These are phyloP conservation scores for Agonopterix alstromeriana DNA, from an alignment of 2,888 invertebrate genomes.

Conservation along the genomic window DNA sequence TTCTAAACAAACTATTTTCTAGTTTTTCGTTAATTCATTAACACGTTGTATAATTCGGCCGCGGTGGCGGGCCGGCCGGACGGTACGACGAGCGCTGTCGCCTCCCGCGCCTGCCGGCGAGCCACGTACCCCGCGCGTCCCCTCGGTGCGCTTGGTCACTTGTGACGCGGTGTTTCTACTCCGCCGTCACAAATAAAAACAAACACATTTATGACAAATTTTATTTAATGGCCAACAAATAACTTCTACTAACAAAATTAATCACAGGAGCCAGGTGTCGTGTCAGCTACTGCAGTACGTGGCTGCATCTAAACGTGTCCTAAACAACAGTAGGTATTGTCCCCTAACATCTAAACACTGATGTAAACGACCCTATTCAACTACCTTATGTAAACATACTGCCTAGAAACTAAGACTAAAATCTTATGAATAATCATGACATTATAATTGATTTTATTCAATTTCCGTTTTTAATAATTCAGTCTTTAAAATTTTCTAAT, in stretches of 20 bases:
- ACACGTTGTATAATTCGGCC: too few species aligned
- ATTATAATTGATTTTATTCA: slow-evolving; percentile 67
- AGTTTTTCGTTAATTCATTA: too few species aligned
- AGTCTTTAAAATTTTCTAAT: slow-evolving; percentile 70
- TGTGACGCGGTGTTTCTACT: too few species aligned
- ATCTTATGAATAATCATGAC: slow-evolving; percentile 45
- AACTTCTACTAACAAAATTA: slow-evolving; percentile 65
- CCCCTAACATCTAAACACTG: slow-evolving; percentile 38
- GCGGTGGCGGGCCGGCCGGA: too few species aligned
- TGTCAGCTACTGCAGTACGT: slow-evolving; percentile 41
- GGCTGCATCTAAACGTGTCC: slow-evolving; percentile 41
- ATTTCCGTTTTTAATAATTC: slow-evolving; percentile 54
- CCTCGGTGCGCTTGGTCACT: too few species aligned
- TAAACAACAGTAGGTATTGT: slow-evolving; percentile 9
- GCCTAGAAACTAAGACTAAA: slow-evolving; percentile 30
- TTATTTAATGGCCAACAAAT: slow-evolving; percentile 63
- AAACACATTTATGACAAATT: slow-evolving; percentile 42
- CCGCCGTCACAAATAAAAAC: slow-evolving; percentile 23
- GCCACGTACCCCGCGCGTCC: too few species aligned
- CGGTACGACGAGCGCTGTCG: too few species aligned
- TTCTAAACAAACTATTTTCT: too few species aligned
- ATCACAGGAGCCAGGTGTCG: slow-evolving; percentile 71
- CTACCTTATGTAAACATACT: not conserved
- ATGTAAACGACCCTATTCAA: slow-evolving; percentile 29
- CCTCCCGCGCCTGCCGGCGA: too few species aligned